Evolutionary conservation across 2,888 invertebrate genomes (phyloP), one percentile per base, ranked within the genome.

Genomic region (Orthosia incerta): DNA sequence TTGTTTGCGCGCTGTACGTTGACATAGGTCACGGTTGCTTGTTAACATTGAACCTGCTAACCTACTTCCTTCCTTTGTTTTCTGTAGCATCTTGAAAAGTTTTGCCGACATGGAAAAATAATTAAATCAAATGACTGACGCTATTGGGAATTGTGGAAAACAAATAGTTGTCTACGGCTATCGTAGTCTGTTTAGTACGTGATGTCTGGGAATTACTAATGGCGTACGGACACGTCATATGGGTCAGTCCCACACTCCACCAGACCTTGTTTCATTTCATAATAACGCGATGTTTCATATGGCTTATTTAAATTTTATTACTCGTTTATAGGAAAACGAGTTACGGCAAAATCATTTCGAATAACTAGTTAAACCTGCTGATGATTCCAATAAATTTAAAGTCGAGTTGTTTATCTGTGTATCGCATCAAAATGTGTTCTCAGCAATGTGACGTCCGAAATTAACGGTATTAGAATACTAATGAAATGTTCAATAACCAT

Each of bases 261-360:
- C 65, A 61, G 68, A 73, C 74, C 65, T 73, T 79, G 69, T 80
- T 81, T 84, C 66, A 63, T 76, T 69, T 67, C 50, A 70, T 60
- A 79, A 76, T 73, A 70, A 70, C n/a, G 31, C 59, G 53, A 74
- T 70, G 75, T 51, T 68, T 74, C 69, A 73, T 65, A 53, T 73
- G 60, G 46, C 20, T 82, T 70, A 79, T 84, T 79, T 70, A 72
- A 71, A 79, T 82, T 76, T 65, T 68, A 77, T 62, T 69, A 73
- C 71, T 23, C n/a, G 48, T 46, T 75, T 71, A 72, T 62, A 79
- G 55, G 56, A 66, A 74, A 55, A 80, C 56, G 31, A 55, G 67
- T 70, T 68, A 55, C 20, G 23, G 61, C 57, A 26, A 72, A 68
- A 15, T 31, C 70, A 67, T 83, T 79, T 76, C 56, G 13, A 79